phyloP scores from a whole-genome alignment of 2,797 vertebrate genomes.

The Typhlichthys eigenmanni region DNA sequence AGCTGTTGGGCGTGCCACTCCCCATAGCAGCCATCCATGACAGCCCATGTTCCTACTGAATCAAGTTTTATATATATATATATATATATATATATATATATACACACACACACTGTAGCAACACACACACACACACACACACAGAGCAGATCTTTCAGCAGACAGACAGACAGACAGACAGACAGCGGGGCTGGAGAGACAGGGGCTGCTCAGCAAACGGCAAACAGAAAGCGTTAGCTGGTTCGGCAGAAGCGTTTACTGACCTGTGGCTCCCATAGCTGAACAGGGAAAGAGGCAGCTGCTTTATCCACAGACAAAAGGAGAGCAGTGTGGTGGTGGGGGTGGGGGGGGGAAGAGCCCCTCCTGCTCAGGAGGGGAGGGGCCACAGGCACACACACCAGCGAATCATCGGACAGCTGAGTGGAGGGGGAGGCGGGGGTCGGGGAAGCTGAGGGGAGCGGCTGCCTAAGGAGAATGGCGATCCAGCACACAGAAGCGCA shows the following conservation, averaged over 20 bases:
- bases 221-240: slow-evolving; percentile 55
- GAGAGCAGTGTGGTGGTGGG: slow-evolving; percentile 61
- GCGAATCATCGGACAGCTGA: slow-evolving; percentile 61
- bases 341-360: slow-evolving; percentile 50
- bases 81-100: slow-evolving; percentile 55
- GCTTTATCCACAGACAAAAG: slow-evolving; percentile 80
- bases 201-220: slow-evolving; percentile 32
- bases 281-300: slow-evolving; percentile 78
- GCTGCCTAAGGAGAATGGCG: slow-evolving; percentile 64
- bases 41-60: slow-evolving; percentile 8
- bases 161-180: slow-evolving; percentile 19
- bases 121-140: slow-evolving; percentile 30
- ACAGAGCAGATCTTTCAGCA: slow-evolving; percentile 34
- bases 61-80: slow-evolving; percentile 46
- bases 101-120: slow-evolving; percentile 8
- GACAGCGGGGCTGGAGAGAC: slow-evolving; percentile 19
- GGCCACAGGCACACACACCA: slow-evolving; percentile 42
- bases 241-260: slow-evolving; percentile 69
- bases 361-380: slow-evolving; percentile 56
- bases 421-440: slow-evolving; percentile 26
- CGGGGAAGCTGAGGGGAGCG: slow-evolving; percentile 46
- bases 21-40: slow-evolving; percentile 27
- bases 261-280: slow-evolving; percentile 84
- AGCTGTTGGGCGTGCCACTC: slow-evolving; percentile 26
- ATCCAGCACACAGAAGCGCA: slow-evolving; percentile 43